Evolutionary conservation across 2,113 vertebrate species (phyloP).

Genomic region (Myocastor coypus): DNA sequence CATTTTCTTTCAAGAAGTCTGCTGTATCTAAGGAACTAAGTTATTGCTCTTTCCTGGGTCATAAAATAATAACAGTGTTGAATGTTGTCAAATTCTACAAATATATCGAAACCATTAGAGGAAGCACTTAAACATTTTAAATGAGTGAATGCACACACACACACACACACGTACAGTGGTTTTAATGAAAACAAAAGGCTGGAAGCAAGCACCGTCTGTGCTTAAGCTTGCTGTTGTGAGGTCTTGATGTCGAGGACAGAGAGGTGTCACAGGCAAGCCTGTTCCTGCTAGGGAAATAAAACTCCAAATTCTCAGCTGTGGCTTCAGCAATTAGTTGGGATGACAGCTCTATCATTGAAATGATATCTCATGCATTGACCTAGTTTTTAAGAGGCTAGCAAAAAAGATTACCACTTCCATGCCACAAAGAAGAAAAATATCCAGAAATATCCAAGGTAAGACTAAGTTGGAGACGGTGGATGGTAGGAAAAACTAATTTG

Average conservation of each 20-base stretch:
- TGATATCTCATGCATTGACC: not conserved
- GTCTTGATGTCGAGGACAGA: not conserved
- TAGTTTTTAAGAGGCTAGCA: not conserved
- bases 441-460: not conserved
- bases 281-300: not conserved
- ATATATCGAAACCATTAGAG: not conserved
- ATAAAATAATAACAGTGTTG: not conserved
- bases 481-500: not conserved
- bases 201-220: not conserved
- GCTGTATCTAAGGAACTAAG: not conserved
- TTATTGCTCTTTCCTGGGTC: not conserved
- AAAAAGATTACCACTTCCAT: not conserved
- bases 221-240: not conserved
- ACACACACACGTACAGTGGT: not conserved
- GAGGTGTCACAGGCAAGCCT: not conserved
- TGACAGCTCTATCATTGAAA: fast-evolving
- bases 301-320: not conserved
- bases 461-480: not conserved
- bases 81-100: not conserved
- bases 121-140: not conserved
- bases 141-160: not conserved
- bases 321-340: not conserved
- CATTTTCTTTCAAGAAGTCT: not conserved
- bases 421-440: not conserved
- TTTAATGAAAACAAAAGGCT: not conserved